phyloP scores from a whole-genome alignment of 2,113 vertebrate genomes.

The Colossoma macropomum region DNA sequence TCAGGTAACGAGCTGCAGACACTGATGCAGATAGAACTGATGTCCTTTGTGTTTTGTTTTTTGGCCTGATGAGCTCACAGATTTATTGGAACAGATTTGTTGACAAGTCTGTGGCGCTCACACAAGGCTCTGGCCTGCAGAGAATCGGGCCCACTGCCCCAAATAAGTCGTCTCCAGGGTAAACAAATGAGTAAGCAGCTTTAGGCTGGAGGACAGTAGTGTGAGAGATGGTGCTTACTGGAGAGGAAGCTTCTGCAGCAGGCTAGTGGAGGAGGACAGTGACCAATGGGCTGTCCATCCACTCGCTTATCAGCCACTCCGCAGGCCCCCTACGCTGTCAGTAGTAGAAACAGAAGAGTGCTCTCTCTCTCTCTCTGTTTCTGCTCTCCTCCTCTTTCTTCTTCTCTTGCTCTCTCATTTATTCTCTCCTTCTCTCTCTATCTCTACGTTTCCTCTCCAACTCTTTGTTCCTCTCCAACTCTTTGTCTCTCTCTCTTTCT shows the following conservation, averaged over 20 bases:
- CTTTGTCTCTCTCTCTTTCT: conserved; percentile 38
- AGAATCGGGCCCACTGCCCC: conserved; percentile 40
- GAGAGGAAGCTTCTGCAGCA: conserved; percentile 61
- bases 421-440: conserved; percentile 20
- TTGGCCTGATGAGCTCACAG: not conserved
- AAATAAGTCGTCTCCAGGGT: conserved; percentile 63
- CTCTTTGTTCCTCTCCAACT: not conserved
- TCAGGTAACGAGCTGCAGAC: not conserved
- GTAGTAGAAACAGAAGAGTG: conserved; percentile 51
- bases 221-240: conserved; percentile 62
- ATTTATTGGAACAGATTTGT: not conserved
- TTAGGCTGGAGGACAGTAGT: conserved; percentile 52
- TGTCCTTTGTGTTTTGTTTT: not conserved
- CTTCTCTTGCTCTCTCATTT: not conserved
- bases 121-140: conserved; percentile 27
- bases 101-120: not conserved
- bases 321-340: conserved; percentile 64
- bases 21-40: not conserved
- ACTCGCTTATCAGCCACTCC: conserved; percentile 67
- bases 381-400: not conserved
- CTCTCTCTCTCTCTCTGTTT: conserved; percentile 31
- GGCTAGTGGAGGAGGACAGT: conserved; percentile 59
- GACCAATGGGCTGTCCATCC: conserved; percentile 64
- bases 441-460: no score
- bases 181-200: conserved; percentile 68